phyloP scores from a whole-genome alignment of 2,888 invertebrate genomes.

The Papilio gigon region DNA sequence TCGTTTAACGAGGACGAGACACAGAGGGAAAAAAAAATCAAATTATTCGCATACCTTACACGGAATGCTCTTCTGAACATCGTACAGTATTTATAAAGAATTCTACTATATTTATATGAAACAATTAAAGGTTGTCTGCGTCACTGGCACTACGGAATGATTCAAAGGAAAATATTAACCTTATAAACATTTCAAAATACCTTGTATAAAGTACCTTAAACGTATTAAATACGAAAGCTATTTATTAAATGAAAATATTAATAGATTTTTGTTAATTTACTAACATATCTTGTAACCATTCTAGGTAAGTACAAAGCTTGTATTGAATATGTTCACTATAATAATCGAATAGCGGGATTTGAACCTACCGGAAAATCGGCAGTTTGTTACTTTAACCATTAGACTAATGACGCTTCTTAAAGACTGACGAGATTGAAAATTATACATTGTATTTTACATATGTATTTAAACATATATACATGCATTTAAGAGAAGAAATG shows the following conservation, averaged over 20 bases:
- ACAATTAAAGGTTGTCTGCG: conserved; percentile 16
- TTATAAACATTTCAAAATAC: background rate
- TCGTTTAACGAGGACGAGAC: conserved; percentile 2
- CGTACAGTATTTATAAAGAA: conserved; percentile 9
- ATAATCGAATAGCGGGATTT: no score
- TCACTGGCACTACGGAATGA: background rate
- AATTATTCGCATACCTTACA: conserved; percentile 17
- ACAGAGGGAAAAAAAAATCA: conserved; percentile 1
- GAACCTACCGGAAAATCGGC: no score
- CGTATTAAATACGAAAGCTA: no score
- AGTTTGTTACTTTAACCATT: no score
- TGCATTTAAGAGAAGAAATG: background rate
- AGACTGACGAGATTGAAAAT: no score
- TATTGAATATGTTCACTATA: no score
- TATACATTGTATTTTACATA: background rate
- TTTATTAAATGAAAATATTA: no score
- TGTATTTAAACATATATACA: background rate
- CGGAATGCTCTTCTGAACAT: conserved; percentile 14
- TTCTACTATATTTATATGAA: conserved; percentile 6
- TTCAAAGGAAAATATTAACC: background rate
- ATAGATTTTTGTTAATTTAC: no score
- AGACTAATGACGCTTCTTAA: no score
- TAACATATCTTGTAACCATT: no score
- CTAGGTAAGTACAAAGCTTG: no score
- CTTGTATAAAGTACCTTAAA: no score